Evolutionary conservation across 2,797 vertebrate genomes (phyloP), one percentile per base, ranked within the genome.

Genomic region (Lateolabrax maculatus): DNA sequence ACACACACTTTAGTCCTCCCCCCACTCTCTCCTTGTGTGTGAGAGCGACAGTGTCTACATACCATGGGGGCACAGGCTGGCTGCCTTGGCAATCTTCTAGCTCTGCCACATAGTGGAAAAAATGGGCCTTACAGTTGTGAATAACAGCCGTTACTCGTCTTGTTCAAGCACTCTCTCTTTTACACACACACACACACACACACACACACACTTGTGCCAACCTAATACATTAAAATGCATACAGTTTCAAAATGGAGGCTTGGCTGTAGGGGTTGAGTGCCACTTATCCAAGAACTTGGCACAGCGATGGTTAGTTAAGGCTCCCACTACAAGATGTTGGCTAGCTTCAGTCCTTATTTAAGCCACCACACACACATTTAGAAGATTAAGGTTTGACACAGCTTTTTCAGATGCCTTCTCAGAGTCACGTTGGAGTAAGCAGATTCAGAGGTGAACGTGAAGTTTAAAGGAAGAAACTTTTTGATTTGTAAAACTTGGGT

Each of bases 31-130:
- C 57, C 78, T 73, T 87, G 72, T 86, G 81, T 77, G 80, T 82
- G 84, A 84, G 81, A 92, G 90, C 84, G 78, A 92, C 81, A 85
- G 87, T 91, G 85, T 93, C 92, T 95, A 87, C 93, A 94, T 95
- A 93, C 90, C 90, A 90, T 16, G 88, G 88, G 90, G 75, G 86
- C 88, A 84, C 82, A 90, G 89, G 89, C 91, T 81, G 89, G 92
- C 83, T 93, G 87, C 95, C 96, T 92, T 89, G 93, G 89, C 82
- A 81, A 94, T 95, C 89, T 52, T 72, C 90, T 76, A 81, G 77
- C 88, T 85, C 89, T 91, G 83, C 23, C 87, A 94, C 87, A 93
- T 61, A 80, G 89, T 61, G 94, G 77, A 85, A 71, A 84, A 83
- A 85, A 71, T 16, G 4, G 66, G 89, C 94, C 94, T 89, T 91